Conservation (phyloP, 2,113 vertebrate species). For the Xenus cinereus region DNA sequence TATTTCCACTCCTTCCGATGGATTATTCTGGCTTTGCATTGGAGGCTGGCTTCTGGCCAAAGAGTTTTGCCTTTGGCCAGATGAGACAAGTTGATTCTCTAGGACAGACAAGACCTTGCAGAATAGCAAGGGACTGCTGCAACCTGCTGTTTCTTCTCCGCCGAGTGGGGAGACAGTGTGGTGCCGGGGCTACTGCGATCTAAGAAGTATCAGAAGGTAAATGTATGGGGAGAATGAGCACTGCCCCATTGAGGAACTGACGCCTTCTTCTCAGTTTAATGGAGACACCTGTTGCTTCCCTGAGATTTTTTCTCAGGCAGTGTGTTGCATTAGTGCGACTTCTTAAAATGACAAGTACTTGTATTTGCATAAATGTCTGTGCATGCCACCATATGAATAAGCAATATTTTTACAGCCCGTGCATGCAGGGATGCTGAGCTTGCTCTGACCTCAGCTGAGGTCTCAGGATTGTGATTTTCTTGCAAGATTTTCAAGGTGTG, state of each 20-base stretch:
- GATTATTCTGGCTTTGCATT: neutral
- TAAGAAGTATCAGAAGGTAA: neutral
- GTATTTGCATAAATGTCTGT: neutral
- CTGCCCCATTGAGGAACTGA: neutral
- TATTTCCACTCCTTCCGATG: neutral
- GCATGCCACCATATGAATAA: neutral
- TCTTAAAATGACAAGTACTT: neutral
- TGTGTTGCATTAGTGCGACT: neutral
- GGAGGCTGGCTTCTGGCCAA: neutral
- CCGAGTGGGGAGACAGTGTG: rapidly evolving
- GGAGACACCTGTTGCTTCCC: neutral
- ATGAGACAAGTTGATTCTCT: neutral
- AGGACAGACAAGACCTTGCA: neutral
- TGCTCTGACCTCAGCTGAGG: neutral
- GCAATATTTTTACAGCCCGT: neutral
- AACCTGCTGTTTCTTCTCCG: neutral
- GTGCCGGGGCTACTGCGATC: neutral
- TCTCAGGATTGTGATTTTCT: neutral
- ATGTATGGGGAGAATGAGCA: neutral
- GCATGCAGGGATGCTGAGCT: neutral
- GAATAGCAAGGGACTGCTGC: neutral
- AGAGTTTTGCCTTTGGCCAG: neutral
- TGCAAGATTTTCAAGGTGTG: neutral
- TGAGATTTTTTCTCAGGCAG: neutral
- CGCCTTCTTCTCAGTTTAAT: rapidly evolving